phyloP scores from a whole-genome alignment of 2,113 vertebrate species.

The Chloropsis cyanopogon region DNA sequence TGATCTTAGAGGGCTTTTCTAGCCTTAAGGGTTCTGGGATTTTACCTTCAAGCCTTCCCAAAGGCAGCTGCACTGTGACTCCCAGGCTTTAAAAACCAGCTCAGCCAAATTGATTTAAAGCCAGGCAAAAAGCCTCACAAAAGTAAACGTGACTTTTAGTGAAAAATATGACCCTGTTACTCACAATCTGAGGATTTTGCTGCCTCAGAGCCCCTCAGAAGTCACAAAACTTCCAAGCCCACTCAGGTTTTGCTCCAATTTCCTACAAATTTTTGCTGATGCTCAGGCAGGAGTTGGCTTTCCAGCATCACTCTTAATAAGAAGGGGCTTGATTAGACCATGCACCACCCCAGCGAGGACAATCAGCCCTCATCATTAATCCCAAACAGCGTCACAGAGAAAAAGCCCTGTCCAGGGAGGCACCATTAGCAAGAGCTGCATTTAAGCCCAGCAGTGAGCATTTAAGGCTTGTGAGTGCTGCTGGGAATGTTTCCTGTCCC shows the following conservation, averaged over 20 bases:
- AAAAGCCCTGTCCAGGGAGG: not conserved
- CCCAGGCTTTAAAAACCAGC: not conserved
- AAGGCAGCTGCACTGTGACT: not conserved
- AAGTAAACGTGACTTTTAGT: not conserved
- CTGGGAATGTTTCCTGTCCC: not conserved
- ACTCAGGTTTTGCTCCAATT: not conserved
- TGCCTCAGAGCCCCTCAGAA: not conserved
- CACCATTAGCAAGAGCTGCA: not conserved
- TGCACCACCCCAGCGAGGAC: not conserved
- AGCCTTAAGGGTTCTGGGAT: not conserved
- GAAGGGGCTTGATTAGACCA: not conserved
- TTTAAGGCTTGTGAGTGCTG: not conserved
- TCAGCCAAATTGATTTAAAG: not conserved
- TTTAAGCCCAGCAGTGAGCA: not conserved
- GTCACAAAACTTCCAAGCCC: not conserved
- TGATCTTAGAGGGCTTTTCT: not conserved
- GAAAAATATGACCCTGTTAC: not conserved
- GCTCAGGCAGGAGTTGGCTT: fast-evolving
- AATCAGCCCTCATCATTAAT: not conserved
- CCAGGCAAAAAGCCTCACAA: not conserved
- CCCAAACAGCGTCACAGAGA: not conserved
- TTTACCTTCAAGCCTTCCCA: not conserved
- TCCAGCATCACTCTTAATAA: not conserved
- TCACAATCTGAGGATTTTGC: fast-evolving
- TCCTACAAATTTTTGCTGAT: not conserved